These are phyloP conservation scores for Thelaira solivaga DNA, from an alignment of 2,888 invertebrate species.

Conservation along the genomic window DNA sequence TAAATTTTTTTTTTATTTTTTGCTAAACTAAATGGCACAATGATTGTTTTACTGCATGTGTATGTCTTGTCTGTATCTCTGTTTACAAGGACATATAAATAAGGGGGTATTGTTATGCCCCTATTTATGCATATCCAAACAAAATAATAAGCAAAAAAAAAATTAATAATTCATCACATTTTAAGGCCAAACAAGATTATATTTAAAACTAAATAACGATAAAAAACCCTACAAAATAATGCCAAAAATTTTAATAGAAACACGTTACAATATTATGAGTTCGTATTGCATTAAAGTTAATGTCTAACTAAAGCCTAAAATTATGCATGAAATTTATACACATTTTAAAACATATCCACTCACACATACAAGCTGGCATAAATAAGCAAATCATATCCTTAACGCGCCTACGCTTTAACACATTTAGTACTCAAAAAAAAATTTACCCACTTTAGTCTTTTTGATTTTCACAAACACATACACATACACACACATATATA, in stretches of 20 bases:
- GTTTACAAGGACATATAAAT: not conserved
- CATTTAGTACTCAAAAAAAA: not conserved
- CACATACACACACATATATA: not conserved
- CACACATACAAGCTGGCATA: too few species aligned
- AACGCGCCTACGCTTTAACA: not conserved
- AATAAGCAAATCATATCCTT: not conserved
- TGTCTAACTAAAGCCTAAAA: conserved; percentile 65
- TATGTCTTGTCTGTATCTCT: not conserved
- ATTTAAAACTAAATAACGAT: conserved; percentile 9
- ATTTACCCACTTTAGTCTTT: too few species aligned
- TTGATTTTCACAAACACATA: not conserved
- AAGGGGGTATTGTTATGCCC: conserved; percentile 14
- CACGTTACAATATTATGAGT: not conserved
- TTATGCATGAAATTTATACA: conserved; percentile 66
- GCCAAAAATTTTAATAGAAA: not conserved
- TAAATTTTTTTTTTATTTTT: too few species aligned
- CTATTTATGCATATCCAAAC: conserved; percentile 17
- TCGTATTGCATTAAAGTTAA: conserved; percentile 19
- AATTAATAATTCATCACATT: conserved; percentile 59
- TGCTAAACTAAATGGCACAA: not conserved
- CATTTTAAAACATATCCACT: conserved; percentile 17
- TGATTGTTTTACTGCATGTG: not conserved
- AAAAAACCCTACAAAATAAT: not conserved
- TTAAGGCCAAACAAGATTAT: conserved; percentile 29
- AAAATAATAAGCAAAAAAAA: conserved; percentile 30